Evolutionary conservation across 2,888 invertebrate genomes (phyloP).

Genomic region (Drosophila picticornis): DNA sequence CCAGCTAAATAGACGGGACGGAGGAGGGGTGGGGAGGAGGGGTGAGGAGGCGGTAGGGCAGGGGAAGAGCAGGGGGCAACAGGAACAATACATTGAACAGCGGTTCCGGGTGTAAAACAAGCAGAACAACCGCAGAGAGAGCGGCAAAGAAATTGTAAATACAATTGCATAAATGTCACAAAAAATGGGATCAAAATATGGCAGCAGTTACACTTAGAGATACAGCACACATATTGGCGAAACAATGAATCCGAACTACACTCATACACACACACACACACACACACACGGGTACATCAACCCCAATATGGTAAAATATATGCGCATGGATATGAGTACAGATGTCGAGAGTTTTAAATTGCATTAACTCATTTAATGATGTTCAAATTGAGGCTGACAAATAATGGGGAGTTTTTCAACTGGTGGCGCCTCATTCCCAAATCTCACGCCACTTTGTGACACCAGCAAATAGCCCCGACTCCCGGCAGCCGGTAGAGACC

Average conservation of each 20-base stretch:
- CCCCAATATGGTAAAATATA: conserved; percentile 40
- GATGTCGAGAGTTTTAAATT: conserved; percentile 74
- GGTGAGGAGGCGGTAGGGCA: neutral
- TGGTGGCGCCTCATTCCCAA: conserved; percentile 38
- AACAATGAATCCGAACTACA: conserved; percentile 30
- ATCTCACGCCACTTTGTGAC: conserved; percentile 71
- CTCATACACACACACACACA: conserved; percentile 13
- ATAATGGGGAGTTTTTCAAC: conserved; percentile 48
- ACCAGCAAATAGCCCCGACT: conserved; percentile 24
- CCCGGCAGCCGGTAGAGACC: conserved; percentile 1
- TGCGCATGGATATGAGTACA: conserved; percentile 54
- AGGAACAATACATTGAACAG: conserved; percentile 62
- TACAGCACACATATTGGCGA: conserved; percentile 47
- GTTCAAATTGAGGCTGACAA: conserved; percentile 71
- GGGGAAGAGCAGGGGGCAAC: neutral
- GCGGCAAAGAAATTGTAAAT: conserved; percentile 42
- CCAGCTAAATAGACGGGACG: conserved; percentile 30
- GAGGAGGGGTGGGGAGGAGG: neutral
- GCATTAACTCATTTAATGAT: conserved; percentile 77
- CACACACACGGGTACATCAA: conserved; percentile 2
- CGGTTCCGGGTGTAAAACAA: conserved; percentile 61
- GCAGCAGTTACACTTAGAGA: conserved; percentile 32
- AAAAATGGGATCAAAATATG: conserved; percentile 51
- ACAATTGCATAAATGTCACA: conserved; percentile 54
- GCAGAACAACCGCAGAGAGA: conserved; percentile 29